Base-by-base conservation (phyloP, 2,113 vertebrate genomes). In the Chionis minor region DNA sequence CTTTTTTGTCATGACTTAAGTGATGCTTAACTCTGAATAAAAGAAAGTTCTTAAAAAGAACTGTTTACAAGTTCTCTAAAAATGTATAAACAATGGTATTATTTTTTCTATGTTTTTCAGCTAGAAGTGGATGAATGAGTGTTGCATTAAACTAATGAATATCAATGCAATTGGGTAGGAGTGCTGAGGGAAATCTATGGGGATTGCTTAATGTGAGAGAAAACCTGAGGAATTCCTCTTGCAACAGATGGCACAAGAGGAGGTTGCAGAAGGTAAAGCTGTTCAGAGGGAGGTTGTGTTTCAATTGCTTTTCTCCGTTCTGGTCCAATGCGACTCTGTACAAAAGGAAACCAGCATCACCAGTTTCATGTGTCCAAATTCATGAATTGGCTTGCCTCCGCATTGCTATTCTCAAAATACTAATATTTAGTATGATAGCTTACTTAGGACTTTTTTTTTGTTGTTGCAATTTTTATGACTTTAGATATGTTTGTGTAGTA, bases 241-340 rank as follows among this genome's bases (percentile, higher is more conserved):
- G 88, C 88, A 93, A 94, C 90, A 93, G 80, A 96, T 92, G 85
- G 92, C 65, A 95, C 47, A 86, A 84, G 52, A 81, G 56, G 45
- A 86, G 92, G 54, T 8, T 88, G 69, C 81, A 94, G 91, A 88
- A 96, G 52, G 45, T 80, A 94, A 92, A 89, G 75, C 61, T 87
- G 66, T 80, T 93, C 0, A 0, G 28, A 91, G 22, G 32, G 45
- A 92, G 38, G 67, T 6, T 92, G n/a, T 51, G 56, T 67, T 93
- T 94, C 70, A 51, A 51, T 72, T 59, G 26, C 4, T 67, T 88
- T 89, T 81, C 85, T 77, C 16, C 4, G 38, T 52, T 81, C 52
- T 78, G 30, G 52, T 66, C 52, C 15, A 30, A 26, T 12, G 26
- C 45, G 72, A 66, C 77, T 83, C 61, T 28, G 7, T 51, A 63